Base-by-base conservation (phyloP, 37 sponge, comb jelly and placozoan genomes). In the Agelas oroides region DNA sequence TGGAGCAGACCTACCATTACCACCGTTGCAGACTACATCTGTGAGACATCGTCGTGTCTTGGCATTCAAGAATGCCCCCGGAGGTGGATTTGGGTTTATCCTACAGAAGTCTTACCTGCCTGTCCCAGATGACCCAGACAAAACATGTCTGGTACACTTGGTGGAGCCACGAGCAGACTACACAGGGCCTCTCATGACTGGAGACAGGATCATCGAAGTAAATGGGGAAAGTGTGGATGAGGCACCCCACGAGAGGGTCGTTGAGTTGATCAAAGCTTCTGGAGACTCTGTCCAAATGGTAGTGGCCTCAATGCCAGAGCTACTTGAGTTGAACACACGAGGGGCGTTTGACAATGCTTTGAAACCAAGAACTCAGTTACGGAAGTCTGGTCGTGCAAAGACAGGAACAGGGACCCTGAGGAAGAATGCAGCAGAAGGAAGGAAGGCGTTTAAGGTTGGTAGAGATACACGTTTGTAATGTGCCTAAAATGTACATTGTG, bases 151-250 rank as follows among this genome's bases (percentile, higher is more conserved):
- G 19, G 90, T 87, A n/a, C 91, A 89, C 67, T 64, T 94, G 62
- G 82, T 94, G 15, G 94, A 94, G 69, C 91, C 94, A 8, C 66
- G 91, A 8, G 19, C 68, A 1, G 83, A 86, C 75, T 80, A 82
- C 56, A 54, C 34, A 2, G 94, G 91, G 19, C 91, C 94, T 11
- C 90, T 97, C 8, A 89, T 94, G 84, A 88, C 94, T 5, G 95
- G 97, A 21, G 99, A 98, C 77, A 73, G 93, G 5, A 91, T 98
- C 16, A 70, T 96, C 14, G 91, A 91, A 58, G 99, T 98, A 18
- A 98, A 98, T 74, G 95, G 92, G 0, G 78, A 76, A 16, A 83
- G 84, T 30, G 99, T 98, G 13, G 94, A 94, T 52, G 91, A 93
- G 33, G 77, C 66, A 17, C 70, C 91, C 1, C 93, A 96, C 61